A percentile compares a stretch with the other conserved stretches of the same genome.
These are phyloP conservation scores for Ardeotis arabs DNA, from an alignment of 2,113 vertebrate genomes.

Conservation along the genomic window DNA sequence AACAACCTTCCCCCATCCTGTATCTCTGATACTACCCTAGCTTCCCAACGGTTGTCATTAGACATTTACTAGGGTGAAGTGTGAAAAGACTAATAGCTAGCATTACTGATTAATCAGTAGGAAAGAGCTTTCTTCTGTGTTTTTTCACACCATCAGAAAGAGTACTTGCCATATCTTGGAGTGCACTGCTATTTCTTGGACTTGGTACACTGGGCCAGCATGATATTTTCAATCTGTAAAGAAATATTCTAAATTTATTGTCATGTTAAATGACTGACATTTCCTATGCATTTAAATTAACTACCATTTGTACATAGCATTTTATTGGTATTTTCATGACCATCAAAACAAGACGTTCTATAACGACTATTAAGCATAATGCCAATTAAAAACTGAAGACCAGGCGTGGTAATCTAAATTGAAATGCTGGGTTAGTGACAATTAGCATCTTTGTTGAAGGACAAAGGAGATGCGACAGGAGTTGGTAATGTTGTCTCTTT, in stretches of 20 bases:
- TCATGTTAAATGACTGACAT: not conserved
- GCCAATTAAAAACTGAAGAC: not conserved
- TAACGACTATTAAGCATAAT: not conserved
- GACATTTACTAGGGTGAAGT: not conserved
- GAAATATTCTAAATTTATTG: not conserved
- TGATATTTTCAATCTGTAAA: slow-evolving; percentile 66
- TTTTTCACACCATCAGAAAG: slow-evolving; percentile 49
- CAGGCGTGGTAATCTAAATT: not conserved
- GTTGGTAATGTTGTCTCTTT: not conserved
- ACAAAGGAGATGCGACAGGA: not conserved
- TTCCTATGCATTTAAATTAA: not conserved
- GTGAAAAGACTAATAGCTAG: not conserved
- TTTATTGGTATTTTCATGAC: not conserved
- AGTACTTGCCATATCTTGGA: slow-evolving; percentile 73
- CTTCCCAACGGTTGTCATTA: not conserved
- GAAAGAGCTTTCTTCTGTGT: not conserved
- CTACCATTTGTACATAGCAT: not conserved
- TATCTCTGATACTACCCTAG: not conserved
- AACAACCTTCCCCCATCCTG: not conserved
- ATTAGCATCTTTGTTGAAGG: not conserved
- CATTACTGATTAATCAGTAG: not conserved
- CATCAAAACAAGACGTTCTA: not conserved
- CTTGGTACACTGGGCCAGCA: slow-evolving; percentile 82
- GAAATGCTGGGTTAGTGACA: not conserved
- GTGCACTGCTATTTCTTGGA: slow-evolving; percentile 78